Conservation (phyloP, 1,140 invertebrate species). For the Pogonognathellus flavescens region DNA sequence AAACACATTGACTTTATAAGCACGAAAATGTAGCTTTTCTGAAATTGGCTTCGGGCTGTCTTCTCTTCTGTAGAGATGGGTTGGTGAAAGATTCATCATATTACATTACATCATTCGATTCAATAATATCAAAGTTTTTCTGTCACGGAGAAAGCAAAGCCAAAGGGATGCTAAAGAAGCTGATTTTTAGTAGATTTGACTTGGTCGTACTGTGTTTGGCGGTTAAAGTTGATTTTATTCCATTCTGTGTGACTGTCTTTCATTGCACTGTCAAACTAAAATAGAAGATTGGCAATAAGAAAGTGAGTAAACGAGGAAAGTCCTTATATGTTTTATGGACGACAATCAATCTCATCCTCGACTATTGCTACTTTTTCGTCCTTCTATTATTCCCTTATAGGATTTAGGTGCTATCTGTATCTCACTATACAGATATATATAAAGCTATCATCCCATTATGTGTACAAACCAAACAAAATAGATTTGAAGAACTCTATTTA, state of each 20-base stretch:
- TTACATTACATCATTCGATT: conserved; percentile 38
- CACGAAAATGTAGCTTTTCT: conserved; percentile 13
- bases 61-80: not conserved
- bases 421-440: too few species aligned
- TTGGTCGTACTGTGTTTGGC: not conserved
- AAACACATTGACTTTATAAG: conserved; percentile 41
- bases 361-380: conserved; percentile 18
- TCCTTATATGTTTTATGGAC: conserved; percentile 43
- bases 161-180: conserved; percentile 3
- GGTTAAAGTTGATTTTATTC: conserved; percentile 47
- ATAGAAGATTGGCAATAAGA: conserved; percentile 1
- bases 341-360: conserved; percentile 52
- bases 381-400: not conserved
- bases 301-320: conserved; percentile 37
- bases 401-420: conserved; percentile 4
- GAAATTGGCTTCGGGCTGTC: conserved; percentile 40
- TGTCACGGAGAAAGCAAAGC: not conserved
- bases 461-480: conserved; percentile 5
- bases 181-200: conserved; percentile 8
- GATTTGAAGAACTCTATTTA: not conserved
- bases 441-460: conserved; percentile 5
- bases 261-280: conserved; percentile 33
- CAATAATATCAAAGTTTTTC: conserved; percentile 22
- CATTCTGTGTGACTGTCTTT: conserved; percentile 32
- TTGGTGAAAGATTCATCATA: conserved; percentile 50